These are phyloP conservation scores for Ernsta delagoae DNA, from an alignment of 2,888 invertebrate genomes.

Conservation along the genomic window DNA sequence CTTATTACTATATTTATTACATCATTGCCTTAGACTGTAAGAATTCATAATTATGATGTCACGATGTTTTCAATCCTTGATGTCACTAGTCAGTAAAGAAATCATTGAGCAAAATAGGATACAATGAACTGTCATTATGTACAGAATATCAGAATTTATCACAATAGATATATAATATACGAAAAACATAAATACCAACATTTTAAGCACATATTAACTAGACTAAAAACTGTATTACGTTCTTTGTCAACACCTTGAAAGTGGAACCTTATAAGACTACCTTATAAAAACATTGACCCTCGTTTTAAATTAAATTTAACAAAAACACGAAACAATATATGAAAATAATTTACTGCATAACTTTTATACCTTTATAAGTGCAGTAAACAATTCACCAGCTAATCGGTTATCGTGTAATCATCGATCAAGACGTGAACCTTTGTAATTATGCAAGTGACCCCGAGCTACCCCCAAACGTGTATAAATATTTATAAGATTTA, in stretches of 20 bases:
- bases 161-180: too few species aligned
- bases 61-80: too few species aligned
- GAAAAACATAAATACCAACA: too few species aligned
- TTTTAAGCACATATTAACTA: too few species aligned
- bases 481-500: constrained; percentile 64
- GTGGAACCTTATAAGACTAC: background rate
- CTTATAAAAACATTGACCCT: background rate
- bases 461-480: constrained; percentile 44
- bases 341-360: background rate
- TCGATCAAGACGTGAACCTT: constrained; percentile 21
- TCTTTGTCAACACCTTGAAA: background rate
- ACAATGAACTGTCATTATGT: too few species aligned
- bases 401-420: constrained; percentile 26
- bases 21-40: too few species aligned
- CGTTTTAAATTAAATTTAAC: background rate
- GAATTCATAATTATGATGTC: too few species aligned
- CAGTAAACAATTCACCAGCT: constrained; percentile 26
- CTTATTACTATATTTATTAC: too few species aligned
- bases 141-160: too few species aligned
- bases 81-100: too few species aligned
- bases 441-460: constrained; percentile 35
- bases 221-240: background rate
- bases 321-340: background rate
- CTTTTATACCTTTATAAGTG: background rate
- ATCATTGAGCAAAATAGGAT: too few species aligned